Evolutionary conservation across 2,113 vertebrate species (phyloP).

Genomic region (Lonchura striata): DNA sequence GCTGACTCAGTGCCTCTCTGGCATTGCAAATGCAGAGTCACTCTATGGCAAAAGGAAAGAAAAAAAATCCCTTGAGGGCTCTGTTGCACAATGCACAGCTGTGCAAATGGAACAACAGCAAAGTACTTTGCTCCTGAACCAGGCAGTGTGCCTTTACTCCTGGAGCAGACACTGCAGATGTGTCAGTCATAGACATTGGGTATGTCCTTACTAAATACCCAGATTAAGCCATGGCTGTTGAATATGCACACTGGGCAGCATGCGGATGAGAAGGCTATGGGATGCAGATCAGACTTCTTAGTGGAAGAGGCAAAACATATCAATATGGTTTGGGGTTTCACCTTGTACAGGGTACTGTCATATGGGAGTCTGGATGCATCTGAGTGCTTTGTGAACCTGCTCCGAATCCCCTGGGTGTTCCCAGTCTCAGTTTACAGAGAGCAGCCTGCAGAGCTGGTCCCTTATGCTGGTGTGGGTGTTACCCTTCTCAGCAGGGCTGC

Average conservation of each 20-base stretch:
- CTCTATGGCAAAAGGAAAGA: neutral
- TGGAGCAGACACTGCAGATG: neutral
- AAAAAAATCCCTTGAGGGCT: neutral
- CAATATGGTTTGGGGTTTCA: neutral
- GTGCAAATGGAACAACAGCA: neutral
- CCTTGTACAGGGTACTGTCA: neutral
- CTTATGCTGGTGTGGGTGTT: neutral
- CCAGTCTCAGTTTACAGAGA: neutral
- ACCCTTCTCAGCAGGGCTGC: neutral
- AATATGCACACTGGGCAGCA: neutral
- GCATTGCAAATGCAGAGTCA: neutral
- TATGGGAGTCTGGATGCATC: neutral
- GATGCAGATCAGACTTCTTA: neutral
- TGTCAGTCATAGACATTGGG: rapidly evolving
- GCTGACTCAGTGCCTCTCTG: neutral
- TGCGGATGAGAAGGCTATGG: neutral
- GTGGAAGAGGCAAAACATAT: neutral
- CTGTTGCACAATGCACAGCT: neutral
- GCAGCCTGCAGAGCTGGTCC: neutral
- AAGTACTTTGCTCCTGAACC: neutral
- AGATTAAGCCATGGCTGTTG: neutral
- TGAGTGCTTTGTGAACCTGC: neutral
- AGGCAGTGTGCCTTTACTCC: neutral
- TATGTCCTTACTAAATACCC: neutral
- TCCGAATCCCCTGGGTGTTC: neutral